Evolutionary conservation across 2,888 invertebrate species (phyloP).

Genomic region (Melinaea marsaeus): DNA sequence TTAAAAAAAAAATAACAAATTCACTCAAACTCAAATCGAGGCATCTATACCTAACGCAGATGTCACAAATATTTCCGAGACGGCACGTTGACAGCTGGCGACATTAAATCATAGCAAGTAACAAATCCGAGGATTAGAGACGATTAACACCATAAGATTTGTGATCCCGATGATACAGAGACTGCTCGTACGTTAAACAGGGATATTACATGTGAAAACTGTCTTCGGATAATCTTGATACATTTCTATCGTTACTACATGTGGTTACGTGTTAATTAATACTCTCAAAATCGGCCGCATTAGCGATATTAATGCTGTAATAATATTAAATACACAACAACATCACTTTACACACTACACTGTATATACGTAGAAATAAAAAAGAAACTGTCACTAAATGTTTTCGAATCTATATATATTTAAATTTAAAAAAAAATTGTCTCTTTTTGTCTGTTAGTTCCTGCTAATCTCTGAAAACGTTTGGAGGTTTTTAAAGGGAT

Average conservation of each 20-base stretch:
- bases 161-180: constrained; percentile 20
- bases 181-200: constrained; percentile 2
- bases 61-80: neutral
- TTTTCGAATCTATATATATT: too few relatives aligned
- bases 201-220: constrained; percentile 3
- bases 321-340: too few relatives aligned
- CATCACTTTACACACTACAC: too few relatives aligned
- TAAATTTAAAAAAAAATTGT: too few relatives aligned
- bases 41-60: neutral
- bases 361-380: too few relatives aligned
- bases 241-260: neutral
- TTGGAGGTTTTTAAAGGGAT: too few relatives aligned
- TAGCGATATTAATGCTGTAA: too few relatives aligned
- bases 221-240: neutral
- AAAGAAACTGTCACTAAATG: too few relatives aligned
- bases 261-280: neutral
- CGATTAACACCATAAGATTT: constrained; percentile 37
- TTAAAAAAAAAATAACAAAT: neutral
- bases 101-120: constrained; percentile 52
- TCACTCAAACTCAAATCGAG: neutral
- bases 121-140: constrained; percentile 49
- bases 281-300: too few relatives aligned
- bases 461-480: too few relatives aligned
- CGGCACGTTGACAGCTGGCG: constrained; percentile 64
- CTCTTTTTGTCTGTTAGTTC: too few relatives aligned